Evolutionary conservation across 2,888 invertebrate genomes (phyloP).

Genomic region (Cataglyphis rosenhaueri): DNA sequence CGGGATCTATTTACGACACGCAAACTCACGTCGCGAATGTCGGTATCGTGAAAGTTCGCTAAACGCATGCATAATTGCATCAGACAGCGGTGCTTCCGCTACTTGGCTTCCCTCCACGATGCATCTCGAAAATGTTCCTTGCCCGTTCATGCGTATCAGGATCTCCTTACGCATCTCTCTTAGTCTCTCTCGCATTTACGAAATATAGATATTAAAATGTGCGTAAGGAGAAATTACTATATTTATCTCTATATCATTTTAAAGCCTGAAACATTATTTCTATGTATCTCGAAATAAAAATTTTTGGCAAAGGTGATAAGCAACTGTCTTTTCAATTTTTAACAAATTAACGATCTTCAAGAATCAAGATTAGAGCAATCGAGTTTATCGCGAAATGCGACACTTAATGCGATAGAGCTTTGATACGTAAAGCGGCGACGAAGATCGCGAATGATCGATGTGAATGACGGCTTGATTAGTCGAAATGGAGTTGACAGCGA

Average conservation of each 20-base stretch:
- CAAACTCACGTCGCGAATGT: slow-evolving; percentile 69
- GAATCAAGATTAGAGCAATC: neutral
- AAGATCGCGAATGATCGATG: slow-evolving; percentile 43
- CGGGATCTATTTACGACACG: slow-evolving; percentile 71
- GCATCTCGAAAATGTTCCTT: neutral
- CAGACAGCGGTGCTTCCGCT: neutral
- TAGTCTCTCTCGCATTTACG: neutral
- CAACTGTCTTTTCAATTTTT: neutral
- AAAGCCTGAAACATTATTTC: neutral
- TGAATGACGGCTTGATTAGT: slow-evolving; percentile 64
- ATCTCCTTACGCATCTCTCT: slow-evolving; percentile 3
- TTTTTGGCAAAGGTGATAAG: neutral
- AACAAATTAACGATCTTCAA: neutral
- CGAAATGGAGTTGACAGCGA: slow-evolving; percentile 67
- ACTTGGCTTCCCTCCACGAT: neutral
- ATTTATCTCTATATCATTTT: neutral
- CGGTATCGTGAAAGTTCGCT: slow-evolving; percentile 71
- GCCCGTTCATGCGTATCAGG: neutral
- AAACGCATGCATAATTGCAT: slow-evolving; percentile 28
- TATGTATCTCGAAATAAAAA: neutral
- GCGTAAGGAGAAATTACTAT: neutral
- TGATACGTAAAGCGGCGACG: neutral
- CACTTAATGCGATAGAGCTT: neutral
- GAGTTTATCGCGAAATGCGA: neutral
- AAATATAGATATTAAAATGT: neutral